Base-by-base conservation (phyloP, 2,113 vertebrate species). In the Perca flavescens region DNA sequence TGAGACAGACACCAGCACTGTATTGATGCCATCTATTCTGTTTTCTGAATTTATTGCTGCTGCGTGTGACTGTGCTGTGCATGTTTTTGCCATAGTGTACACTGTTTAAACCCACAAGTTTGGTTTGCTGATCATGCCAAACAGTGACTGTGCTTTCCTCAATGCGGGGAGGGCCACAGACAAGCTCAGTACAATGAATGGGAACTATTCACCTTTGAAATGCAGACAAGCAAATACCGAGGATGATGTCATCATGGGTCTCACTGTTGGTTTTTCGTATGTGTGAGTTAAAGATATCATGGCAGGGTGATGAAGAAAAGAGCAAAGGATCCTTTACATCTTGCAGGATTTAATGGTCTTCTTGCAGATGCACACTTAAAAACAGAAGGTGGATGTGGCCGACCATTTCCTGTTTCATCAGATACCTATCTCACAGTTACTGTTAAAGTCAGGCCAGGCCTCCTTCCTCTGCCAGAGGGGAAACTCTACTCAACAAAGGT, bases 161-260 rank as follows among this genome's bases (percentile, higher is more conserved):
- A 22, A 69, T 76, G 70, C 6, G 49, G 25, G 47, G 63, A 53
- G 67, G 67, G 64, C 73, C 75, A 25, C 67, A 71, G 70, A 83
- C 56, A 57, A 50, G 47, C 74, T 76, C 77, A 43, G 40, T 43
- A 11, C 3, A 43, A 43, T 43, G 71, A 90, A 89, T 89, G 76
- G 70, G 34, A 82, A 49, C 78, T 72, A 80, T 86, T 92, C 80
- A 87, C 78, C 85, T 75, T 71, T 77, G 46, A 79, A 72, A 63
- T 70, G 84, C 34, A 4, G 56, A 58, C 21, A 19, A 83, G 78
- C 50, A 65, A 83, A 86, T 57, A 50, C 58, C 0, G 1, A 21
- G 31, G 40, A 75, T 90, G 85, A 85, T 68, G 79, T 89, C 85
- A 91, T 54, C 15, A 6, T 53, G 40, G 49, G n/a, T 70, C 22